These are phyloP conservation scores for Brienomyrus brachyistius DNA, from an alignment of 2,113 vertebrate species.

Conservation along the genomic window DNA sequence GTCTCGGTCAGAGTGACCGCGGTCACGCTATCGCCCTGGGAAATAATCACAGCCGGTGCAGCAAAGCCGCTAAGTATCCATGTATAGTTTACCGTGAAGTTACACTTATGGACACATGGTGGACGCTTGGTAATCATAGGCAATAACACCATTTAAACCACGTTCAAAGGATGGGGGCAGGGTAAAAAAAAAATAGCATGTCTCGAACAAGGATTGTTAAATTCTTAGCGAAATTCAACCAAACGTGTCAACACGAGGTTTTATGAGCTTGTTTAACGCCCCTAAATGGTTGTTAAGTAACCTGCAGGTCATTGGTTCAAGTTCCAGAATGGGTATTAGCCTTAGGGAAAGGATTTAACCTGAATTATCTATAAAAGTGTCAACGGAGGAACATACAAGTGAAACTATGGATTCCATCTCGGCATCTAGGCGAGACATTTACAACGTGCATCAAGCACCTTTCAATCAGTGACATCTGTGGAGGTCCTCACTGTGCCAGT, in stretches of 20 bases:
- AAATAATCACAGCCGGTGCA: background rate
- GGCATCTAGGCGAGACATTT: background rate
- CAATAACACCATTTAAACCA: background rate
- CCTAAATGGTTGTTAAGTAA: background rate
- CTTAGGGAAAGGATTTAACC: background rate
- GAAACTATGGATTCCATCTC: background rate
- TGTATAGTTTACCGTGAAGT: background rate
- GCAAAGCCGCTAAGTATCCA: background rate
- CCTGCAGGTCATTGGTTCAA: background rate
- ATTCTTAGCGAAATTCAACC: background rate
- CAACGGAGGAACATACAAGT: background rate
- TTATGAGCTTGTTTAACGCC: background rate
- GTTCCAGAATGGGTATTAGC: background rate
- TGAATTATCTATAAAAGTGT: background rate
- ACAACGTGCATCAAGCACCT: background rate
- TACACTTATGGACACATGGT: background rate
- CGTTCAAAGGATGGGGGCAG: background rate
- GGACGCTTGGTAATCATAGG: background rate
- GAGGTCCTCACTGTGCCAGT: constrained; percentile 36
- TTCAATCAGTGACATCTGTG: constrained; percentile 5
- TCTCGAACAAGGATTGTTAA: background rate
- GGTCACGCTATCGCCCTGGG: background rate
- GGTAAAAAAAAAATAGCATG: background rate
- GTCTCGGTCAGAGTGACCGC: background rate
- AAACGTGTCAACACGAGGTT: background rate